Percentiles rank a stretch among this genome's conserved stretches.
Evolutionary conservation across 1,140 invertebrate genomes (phyloP).

Genomic region (Lordiphosa mommai): DNA sequence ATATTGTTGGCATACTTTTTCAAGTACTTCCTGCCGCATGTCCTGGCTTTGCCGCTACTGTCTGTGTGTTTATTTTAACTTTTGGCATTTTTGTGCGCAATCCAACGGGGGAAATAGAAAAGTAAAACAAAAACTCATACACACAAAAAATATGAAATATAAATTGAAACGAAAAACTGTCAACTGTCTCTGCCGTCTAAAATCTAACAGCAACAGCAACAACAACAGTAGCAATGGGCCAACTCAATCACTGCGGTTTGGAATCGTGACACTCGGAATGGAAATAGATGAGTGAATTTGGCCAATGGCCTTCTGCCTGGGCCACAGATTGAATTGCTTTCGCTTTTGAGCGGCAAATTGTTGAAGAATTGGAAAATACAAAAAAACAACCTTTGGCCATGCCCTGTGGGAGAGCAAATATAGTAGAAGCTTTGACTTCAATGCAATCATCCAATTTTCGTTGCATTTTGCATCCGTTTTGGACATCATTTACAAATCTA

Average conservation of each 20-base stretch:
- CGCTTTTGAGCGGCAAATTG: constrained; percentile 24
- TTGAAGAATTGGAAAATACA: constrained; percentile 4
- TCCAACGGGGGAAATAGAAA: constrained; percentile 44
- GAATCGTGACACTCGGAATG: constrained; percentile 19
- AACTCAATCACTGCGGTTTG: constrained; percentile 28
- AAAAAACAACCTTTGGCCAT: too few species aligned
- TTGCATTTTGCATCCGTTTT: not conserved
- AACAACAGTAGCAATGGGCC: constrained; percentile 4
- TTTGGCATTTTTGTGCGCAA: constrained; percentile 55
- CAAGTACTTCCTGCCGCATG: constrained; percentile 67
- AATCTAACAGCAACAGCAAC: constrained; percentile 11
- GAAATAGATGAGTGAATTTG: constrained; percentile 23
- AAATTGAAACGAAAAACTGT: constrained; percentile 57
- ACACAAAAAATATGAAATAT: constrained; percentile 70
- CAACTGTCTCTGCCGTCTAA: constrained; percentile 19
- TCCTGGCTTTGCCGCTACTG: constrained; percentile 21
- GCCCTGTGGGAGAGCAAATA: not conserved
- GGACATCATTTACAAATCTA: not conserved
- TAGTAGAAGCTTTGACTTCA: not conserved
- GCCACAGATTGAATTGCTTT: constrained; percentile 58
- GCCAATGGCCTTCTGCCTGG: constrained; percentile 12
- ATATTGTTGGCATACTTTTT: constrained; percentile 76
- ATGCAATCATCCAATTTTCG: not conserved
- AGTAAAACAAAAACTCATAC: constrained; percentile 69
- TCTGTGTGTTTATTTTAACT: constrained; percentile 66